These are phyloP conservation scores for Xiphorhynchus erythropygius DNA, from an alignment of 2,797 vertebrate species.

Conservation along the genomic window DNA sequence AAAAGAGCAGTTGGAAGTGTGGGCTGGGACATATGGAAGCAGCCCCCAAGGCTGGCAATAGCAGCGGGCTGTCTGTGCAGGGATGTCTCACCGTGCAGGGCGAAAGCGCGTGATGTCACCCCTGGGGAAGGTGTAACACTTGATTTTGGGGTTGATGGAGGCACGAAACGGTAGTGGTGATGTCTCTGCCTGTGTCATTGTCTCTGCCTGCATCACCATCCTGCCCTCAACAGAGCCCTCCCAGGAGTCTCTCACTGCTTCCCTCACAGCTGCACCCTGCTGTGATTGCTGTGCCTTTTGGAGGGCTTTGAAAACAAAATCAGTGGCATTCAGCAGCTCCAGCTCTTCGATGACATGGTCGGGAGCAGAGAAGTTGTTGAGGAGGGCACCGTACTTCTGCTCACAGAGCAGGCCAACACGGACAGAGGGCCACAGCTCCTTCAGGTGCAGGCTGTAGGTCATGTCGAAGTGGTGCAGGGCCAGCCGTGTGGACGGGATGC, in stretches of 20 bases:
- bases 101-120: conserved; percentile 86
- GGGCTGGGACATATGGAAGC: rapidly evolving
- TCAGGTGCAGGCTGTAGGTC: conserved; percentile 81
- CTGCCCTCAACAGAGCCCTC: not conserved
- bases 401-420: conserved; percentile 85
- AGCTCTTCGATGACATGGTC: conserved; percentile 62
- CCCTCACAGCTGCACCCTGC: rapidly evolving
- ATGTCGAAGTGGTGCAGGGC: conserved; percentile 88
- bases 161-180: not conserved
- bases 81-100: conserved; percentile 81
- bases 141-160: conserved; percentile 79
- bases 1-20: not conserved
- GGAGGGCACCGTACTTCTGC: conserved; percentile 89
- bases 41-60: not conserved
- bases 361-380: conserved; percentile 83
- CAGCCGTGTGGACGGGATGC: conserved; percentile 72
- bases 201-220: not conserved
- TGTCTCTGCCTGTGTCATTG: not conserved
- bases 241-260: not conserved
- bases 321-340: conserved; percentile 75
- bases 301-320: conserved; percentile 80
- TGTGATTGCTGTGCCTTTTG: rapidly evolving
- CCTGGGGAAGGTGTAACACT: conserved; percentile 88
- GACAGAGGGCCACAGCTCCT: conserved; percentile 85
- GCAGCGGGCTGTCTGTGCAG: rapidly evolving